Conservation (phyloP, 2,888 invertebrate genomes). For the Acrocyrtus sp. region DNA sequence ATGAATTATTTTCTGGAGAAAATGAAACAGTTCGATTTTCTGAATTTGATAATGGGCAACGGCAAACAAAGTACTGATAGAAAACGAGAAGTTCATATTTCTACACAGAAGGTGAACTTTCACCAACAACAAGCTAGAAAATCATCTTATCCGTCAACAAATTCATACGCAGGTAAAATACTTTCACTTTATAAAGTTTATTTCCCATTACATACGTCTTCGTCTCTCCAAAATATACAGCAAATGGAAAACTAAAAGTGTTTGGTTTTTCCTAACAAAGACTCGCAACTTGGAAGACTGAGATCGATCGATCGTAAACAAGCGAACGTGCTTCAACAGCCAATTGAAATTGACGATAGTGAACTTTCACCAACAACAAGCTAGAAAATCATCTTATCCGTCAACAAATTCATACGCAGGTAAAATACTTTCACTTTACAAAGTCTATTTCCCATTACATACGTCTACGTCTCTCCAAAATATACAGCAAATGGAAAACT, state of each 20-base stretch:
- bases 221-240: not conserved
- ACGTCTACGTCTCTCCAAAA: no score
- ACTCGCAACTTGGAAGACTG: slow-evolving; percentile 51
- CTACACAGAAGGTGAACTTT: not conserved
- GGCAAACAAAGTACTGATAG: slow-evolving; percentile 41
- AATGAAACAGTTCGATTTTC: slow-evolving; percentile 37
- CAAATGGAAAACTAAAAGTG: no score
- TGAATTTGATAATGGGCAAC: slow-evolving; percentile 44
- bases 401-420: slow-evolving; percentile 41
- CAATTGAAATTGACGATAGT: slow-evolving; percentile 38
- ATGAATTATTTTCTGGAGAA: not conserved
- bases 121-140: slow-evolving; percentile 13
- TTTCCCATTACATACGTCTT: not conserved
- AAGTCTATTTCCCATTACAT: no score
- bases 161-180: slow-evolving; percentile 39
- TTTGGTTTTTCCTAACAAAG: no score
- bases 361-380: slow-evolving; percentile 9
- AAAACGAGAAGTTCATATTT: slow-evolving; percentile 1
- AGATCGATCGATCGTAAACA: slow-evolving; percentile 50
- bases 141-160: slow-evolving; percentile 2
- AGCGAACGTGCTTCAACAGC: slow-evolving; percentile 41
- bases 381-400: slow-evolving; percentile 16
- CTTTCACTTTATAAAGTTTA: not conserved
- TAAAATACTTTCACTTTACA: not conserved
- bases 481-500: no score